Conservation (phyloP, 2,113 vertebrate species). For the Megaleporinus macrocephalus region DNA sequence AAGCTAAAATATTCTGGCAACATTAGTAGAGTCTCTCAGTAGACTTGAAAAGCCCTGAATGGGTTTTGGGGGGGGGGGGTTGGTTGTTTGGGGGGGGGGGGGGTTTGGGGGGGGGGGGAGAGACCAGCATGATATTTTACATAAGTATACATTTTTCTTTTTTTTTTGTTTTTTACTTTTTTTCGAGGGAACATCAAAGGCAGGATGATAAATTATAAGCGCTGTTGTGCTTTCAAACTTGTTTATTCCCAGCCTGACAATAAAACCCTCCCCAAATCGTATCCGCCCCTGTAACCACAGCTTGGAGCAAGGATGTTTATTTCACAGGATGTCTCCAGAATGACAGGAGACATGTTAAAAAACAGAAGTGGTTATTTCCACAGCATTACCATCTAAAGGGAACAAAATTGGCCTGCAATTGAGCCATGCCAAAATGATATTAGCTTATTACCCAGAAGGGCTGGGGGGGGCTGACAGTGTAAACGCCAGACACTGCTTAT, state of each 20-base stretch:
- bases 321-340: slow-evolving; percentile 27
- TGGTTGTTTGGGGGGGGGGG: no score
- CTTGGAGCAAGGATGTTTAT: slow-evolving; percentile 16
- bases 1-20: slow-evolving; percentile 45
- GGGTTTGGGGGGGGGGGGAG: no score
- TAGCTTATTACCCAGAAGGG: slow-evolving; percentile 42
- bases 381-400: slow-evolving; percentile 48
- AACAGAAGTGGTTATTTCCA: slow-evolving; percentile 34
- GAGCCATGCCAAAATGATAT: slow-evolving; percentile 32
- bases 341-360: slow-evolving; percentile 45
- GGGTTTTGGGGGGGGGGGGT: background rate
- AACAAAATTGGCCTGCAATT: slow-evolving; percentile 35
- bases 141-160: slow-evolving; percentile 14
- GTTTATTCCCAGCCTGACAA: slow-evolving; percentile 25
- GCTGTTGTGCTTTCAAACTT: slow-evolving; percentile 24
- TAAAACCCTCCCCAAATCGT: background rate
- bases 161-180: slow-evolving; percentile 29
- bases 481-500: slow-evolving; percentile 23
- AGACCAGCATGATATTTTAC: slow-evolving; percentile 5
- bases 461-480: slow-evolving; percentile 15
- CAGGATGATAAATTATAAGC: slow-evolving; percentile 37
- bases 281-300: background rate
- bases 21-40: slow-evolving; percentile 44
- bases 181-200: slow-evolving; percentile 44
- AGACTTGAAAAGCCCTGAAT: slow-evolving; percentile 27